Conservation (phyloP, 2,113 vertebrate genomes). For the Burhinus bistriatus region DNA sequence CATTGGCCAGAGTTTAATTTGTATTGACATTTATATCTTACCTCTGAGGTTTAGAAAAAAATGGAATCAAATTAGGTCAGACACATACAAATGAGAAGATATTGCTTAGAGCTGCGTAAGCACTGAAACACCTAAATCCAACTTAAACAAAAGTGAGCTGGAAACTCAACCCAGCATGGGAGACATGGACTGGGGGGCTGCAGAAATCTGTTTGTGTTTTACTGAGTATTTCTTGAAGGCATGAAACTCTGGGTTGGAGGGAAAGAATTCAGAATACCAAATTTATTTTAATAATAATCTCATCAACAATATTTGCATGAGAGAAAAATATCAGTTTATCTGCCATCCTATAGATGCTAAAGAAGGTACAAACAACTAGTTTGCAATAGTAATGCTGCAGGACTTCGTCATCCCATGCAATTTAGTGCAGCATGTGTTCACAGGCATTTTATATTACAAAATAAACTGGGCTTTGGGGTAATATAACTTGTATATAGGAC, state of each 20-base stretch:
- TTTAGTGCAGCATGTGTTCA: not conserved
- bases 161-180: not conserved
- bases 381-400: not conserved
- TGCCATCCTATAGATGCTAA: slow-evolving; percentile 7
- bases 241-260: not conserved
- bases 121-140: slow-evolving; percentile 34
- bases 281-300: slow-evolving; percentile 29
- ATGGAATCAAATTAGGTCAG: slow-evolving; percentile 66
- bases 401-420: not conserved
- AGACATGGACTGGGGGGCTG: not conserved
- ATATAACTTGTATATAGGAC: not conserved
- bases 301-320: not conserved
- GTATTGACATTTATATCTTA: slow-evolving; percentile 73
- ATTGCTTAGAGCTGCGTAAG: slow-evolving; percentile 45
- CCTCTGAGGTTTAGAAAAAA: slow-evolving; percentile 59
- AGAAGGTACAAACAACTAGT: not conserved
- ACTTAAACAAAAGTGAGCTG: slow-evolving; percentile 31
- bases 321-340: not conserved
- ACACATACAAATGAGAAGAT: slow-evolving; percentile 63
- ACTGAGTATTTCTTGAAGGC: slow-evolving; percentile 12
- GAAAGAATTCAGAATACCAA: not conserved
- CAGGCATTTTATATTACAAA: not conserved
- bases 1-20: slow-evolving; percentile 64
- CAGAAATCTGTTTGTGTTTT: not conserved
- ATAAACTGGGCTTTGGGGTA: not conserved